Evolutionary conservation across 1,140 invertebrate species (phyloP).

Genomic region (Drosophila ercepeae): DNA sequence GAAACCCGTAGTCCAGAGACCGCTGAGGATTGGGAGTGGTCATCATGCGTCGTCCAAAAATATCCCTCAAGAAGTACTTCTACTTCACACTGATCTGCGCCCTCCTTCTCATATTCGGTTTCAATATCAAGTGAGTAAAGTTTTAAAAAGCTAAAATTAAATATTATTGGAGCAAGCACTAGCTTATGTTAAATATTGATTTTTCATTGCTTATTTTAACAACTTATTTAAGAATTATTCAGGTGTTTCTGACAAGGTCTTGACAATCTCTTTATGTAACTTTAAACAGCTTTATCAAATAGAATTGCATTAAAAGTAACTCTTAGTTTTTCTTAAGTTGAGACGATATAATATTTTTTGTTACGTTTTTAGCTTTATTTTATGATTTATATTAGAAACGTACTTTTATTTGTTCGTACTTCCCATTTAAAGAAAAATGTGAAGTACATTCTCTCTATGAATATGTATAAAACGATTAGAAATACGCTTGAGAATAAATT

Average conservation of each 20-base stretch:
- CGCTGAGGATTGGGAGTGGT: conserved; percentile 1
- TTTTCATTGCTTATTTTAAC: neutral
- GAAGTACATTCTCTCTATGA: neutral
- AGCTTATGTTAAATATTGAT: neutral
- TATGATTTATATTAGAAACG: too few species aligned
- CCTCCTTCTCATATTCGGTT: conserved; percentile 77
- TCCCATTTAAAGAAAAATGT: neutral
- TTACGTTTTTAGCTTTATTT: too few species aligned
- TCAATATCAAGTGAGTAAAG: conserved; percentile 80
- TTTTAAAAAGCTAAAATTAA: neutral
- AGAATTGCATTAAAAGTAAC: neutral
- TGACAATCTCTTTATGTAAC: neutral
- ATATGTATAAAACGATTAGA: neutral
- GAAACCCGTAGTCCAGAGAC: conserved; percentile 19
- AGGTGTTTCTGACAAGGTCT: neutral
- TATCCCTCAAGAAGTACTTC: conserved; percentile 83
- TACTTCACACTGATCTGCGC: conserved; percentile 79
- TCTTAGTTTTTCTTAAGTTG: neutral
- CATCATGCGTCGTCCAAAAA: conserved; percentile 80
- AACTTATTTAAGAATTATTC: neutral
- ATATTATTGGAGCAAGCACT: neutral
- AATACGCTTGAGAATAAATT: neutral
- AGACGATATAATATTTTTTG: neutral
- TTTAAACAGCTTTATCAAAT: neutral
- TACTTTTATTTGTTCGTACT: too few species aligned